These are phyloP conservation scores for Drosophila parvula DNA, from an alignment of 1,140 invertebrate genomes.

Conservation along the genomic window DNA sequence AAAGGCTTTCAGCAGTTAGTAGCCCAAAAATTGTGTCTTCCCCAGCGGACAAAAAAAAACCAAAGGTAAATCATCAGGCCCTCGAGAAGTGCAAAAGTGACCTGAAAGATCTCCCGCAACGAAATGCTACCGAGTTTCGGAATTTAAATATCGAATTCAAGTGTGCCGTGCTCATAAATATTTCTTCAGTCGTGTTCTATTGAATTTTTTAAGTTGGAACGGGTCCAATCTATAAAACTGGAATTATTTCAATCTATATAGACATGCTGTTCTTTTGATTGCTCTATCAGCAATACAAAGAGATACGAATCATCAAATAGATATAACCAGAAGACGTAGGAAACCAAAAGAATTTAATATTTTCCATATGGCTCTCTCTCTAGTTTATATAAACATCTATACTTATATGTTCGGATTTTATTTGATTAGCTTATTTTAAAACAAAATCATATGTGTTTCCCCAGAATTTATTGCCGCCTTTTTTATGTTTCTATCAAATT, in stretches of 20 bases:
- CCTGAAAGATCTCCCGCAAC: not conserved
- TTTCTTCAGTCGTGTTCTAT: constrained; percentile 20
- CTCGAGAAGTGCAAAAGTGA: constrained; percentile 7
- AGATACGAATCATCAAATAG: constrained; percentile 45
- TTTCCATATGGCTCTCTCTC: constrained; percentile 47
- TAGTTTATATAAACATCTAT: constrained; percentile 33
- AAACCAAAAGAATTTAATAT: constrained; percentile 37
- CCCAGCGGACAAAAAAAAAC: constrained; percentile 48
- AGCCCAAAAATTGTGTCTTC: constrained; percentile 59
- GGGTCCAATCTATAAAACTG: constrained; percentile 75
- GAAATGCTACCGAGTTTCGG: constrained; percentile 1
- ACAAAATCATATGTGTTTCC: constrained; percentile 72
- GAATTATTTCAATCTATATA: constrained; percentile 62
- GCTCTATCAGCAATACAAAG: constrained; percentile 41
- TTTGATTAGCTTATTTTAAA: constrained; percentile 67
- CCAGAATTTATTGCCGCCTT: constrained; percentile 60
- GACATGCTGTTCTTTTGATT: constrained; percentile 39
- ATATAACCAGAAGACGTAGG: constrained; percentile 27
- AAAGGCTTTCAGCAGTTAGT: constrained; percentile 77
- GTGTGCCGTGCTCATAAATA: constrained; percentile 70
- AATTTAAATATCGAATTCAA: constrained; percentile 54
- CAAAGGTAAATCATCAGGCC: constrained; percentile 24
- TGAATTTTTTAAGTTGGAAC: constrained; percentile 61
- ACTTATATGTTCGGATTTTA: constrained; percentile 27
- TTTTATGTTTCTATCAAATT: constrained; percentile 60